These are phyloP conservation scores for Equus quagga DNA, from an alignment of 2,113 vertebrate genomes.

Conservation along the genomic window DNA sequence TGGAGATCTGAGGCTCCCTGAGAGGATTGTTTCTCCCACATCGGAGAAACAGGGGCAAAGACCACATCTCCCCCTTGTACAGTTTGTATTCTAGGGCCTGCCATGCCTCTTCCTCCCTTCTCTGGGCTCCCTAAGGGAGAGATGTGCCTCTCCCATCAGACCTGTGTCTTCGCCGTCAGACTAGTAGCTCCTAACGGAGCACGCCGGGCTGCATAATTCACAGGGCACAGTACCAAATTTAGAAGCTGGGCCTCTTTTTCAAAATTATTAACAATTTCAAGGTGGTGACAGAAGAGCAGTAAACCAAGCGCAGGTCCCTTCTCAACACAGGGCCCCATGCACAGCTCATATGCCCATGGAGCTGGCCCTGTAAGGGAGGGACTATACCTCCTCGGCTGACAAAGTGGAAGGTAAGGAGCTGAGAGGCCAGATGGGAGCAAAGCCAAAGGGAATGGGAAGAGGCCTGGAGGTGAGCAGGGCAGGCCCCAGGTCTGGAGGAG, in stretches of 20 bases:
- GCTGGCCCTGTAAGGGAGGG: neutral
- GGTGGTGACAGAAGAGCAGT: neutral
- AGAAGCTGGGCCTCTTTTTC: neutral
- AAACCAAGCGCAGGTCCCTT: neutral
- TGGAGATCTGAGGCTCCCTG: neutral
- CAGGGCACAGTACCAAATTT: neutral
- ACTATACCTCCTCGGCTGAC: rapidly evolving
- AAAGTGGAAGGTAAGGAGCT: neutral
- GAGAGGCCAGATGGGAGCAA: neutral
- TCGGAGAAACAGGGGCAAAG: neutral
- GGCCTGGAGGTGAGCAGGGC: neutral
- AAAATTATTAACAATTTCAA: neutral
- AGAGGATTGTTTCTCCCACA: neutral
- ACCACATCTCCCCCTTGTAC: neutral
- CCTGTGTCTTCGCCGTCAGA: neutral
- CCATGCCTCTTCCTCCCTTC: neutral
- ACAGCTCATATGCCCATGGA: neutral
- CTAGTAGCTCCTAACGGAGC: neutral
- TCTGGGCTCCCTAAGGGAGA: neutral
- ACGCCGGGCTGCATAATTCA: neutral
- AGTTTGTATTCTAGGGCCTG: neutral
- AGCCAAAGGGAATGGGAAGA: neutral
- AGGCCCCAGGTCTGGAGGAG: neutral
- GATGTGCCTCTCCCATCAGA: neutral
- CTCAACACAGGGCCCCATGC: neutral